phyloP scores from a whole-genome alignment of 2,888 invertebrate species.

The Cyaniris semiargus region DNA sequence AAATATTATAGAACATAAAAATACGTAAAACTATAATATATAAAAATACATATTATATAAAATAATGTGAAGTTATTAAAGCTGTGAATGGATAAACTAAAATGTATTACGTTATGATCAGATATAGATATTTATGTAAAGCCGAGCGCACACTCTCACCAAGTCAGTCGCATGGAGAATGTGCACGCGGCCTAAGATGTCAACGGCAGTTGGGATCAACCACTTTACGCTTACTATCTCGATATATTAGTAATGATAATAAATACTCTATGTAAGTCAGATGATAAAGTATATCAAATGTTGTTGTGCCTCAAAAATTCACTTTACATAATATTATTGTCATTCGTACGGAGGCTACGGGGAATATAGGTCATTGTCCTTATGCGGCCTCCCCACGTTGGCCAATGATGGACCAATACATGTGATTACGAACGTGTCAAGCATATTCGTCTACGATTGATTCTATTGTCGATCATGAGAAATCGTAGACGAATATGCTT shows the following conservation, averaged over 20 bases:
- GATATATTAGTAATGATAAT: slow-evolving; percentile 66
- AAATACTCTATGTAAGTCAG: slow-evolving; percentile 67
- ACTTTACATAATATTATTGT: slow-evolving; percentile 40
- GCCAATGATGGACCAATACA: neutral
- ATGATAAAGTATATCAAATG: slow-evolving; percentile 59
- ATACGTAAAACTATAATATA: slow-evolving; percentile 18
- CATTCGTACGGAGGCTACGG: neutral
- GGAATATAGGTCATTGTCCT: neutral
- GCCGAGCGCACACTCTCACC: slow-evolving; percentile 6
- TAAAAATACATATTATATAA: neutral
- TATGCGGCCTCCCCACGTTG: neutral
- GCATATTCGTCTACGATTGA: neutral
- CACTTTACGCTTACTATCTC: slow-evolving; percentile 78
- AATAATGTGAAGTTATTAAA: slow-evolving; percentile 2
- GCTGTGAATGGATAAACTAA: slow-evolving; percentile 14
- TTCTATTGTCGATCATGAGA: too few species aligned
- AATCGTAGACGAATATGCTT: too few species aligned
- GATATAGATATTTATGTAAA: slow-evolving; percentile 22
- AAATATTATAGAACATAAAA: slow-evolving; percentile 10
- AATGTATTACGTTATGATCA: slow-evolving; percentile 29
- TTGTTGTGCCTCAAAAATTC: slow-evolving; percentile 70
- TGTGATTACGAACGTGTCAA: neutral
- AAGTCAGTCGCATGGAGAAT: slow-evolving; percentile 42
- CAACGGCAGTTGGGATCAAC: slow-evolving; percentile 60
- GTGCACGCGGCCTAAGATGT: slow-evolving; percentile 45